Conservation (phyloP, 2,113 vertebrate species). For the Antigone vipio region DNA sequence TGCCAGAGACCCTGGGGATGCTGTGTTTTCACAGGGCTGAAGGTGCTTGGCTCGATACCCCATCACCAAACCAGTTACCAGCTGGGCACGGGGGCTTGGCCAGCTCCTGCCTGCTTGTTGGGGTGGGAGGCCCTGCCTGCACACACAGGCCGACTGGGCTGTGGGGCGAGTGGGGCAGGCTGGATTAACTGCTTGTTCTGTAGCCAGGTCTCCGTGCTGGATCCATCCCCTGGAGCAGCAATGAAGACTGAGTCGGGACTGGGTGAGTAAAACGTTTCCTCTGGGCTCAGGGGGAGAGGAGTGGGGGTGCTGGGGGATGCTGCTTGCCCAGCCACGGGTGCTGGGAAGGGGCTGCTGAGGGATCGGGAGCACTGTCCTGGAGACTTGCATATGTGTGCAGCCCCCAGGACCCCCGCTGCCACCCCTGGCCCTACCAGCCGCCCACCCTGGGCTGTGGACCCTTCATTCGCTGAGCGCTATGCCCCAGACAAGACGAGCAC, state of each 20-base stretch:
- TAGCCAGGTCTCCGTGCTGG: conserved; percentile 66
- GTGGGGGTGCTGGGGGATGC: not conserved
- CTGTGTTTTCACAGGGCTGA: not conserved
- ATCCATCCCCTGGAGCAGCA: not conserved
- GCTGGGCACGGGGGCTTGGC: not conserved
- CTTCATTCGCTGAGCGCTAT: conserved; percentile 89
- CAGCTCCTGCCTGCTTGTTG: not conserved
- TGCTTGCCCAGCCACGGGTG: not conserved
- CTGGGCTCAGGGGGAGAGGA: not conserved
- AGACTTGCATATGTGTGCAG: not conserved
- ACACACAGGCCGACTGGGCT: not conserved
- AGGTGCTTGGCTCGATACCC: not conserved
- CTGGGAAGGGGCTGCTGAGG: fast-evolving
- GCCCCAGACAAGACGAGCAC: conserved; percentile 94
- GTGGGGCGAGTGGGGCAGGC: fast-evolving
- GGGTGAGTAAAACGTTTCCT: conserved; percentile 23
- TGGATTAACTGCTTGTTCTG: conserved; percentile 54
- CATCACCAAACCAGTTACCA: not conserved
- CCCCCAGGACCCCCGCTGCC: conserved; percentile 57
- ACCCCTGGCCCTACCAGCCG: conserved; percentile 76
- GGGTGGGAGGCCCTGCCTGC: not conserved
- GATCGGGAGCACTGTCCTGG: not conserved
- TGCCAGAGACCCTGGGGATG: not conserved
- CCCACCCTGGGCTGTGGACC: conserved; percentile 94
- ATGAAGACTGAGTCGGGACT: conserved; percentile 53